Evolutionary conservation across 2,888 invertebrate species (phyloP), one percentile per base, ranked within the genome.

Genomic region (Artemia sp.): DNA sequence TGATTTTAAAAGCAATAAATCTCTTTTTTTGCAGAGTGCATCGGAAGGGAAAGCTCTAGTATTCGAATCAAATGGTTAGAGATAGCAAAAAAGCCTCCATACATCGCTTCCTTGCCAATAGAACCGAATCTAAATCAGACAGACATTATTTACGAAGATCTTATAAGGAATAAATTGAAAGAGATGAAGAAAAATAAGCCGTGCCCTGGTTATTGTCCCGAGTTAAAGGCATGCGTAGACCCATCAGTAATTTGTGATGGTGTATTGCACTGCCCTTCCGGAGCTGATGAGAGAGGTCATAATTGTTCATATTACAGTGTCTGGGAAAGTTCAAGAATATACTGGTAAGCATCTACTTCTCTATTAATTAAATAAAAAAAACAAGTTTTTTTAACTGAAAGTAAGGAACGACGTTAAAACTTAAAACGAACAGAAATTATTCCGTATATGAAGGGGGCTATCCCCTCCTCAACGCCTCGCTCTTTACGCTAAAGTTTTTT

Each of bases 11-110:
- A 58, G 24, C 24, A 58, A 58, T 58, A n/a, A 19, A 8, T 19
- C 9, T 11, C 24, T 10, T 58, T 24, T 14, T 58, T 58, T 58
- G 8, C 64, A 58, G 91, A 92, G 76, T 89, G 90, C 74, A 81
- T 90, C 72, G 86, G 88, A 58, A 84, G 84, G 70, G 89, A 90
- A 75, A 82, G 84, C 69, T 89, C 86, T 38, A 82, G 85, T 10
- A 91, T 89, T 77, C 83, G 84, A 67, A 83, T 91, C 67, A 86
- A 87, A 72, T 92, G 91, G 91, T 82, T 91, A 77, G 91, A 92
- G 79, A 83, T 91, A 75, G 73, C 74, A 72, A 73, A 73, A 7
- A 70, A 74, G 51, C 73, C 74, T n/a, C 73, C 73, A 19, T 72
- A 73, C 14, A 73, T 73, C 67, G 70, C 75, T 71, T 68, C 69